These are phyloP conservation scores for Stegostoma tigrinum DNA, from an alignment of 2,113 vertebrate species.

Conservation along the genomic window DNA sequence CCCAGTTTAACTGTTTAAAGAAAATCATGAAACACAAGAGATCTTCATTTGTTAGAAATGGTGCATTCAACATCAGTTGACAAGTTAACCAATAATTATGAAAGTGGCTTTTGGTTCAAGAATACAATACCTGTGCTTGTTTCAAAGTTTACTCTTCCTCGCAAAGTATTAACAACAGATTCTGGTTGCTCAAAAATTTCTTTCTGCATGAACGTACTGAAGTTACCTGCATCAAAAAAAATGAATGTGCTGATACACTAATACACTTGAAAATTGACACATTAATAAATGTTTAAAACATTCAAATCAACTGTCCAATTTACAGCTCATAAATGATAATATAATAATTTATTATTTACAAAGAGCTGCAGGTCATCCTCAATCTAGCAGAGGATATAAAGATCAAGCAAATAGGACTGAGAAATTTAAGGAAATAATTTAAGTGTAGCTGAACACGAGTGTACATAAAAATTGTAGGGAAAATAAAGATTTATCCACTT, in stretches of 20 bases:
- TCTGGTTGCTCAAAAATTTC: conserved; percentile 97
- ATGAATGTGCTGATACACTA: background rate
- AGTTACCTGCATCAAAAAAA: conserved; percentile 67
- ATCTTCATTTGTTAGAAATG: background rate
- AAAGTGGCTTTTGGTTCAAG: background rate
- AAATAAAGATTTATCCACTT: background rate
- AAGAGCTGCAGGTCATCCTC: background rate
- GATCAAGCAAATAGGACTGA: background rate
- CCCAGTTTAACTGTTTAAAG: conserved; percentile 72
- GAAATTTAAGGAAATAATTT: background rate
- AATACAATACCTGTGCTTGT: conserved; percentile 66
- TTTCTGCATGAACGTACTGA: conserved; percentile 94
- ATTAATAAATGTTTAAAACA: background rate
- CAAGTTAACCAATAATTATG: background rate
- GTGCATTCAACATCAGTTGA: background rate
- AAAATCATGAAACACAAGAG: background rate
- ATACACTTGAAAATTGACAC: background rate
- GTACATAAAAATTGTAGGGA: background rate
- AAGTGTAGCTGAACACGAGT: background rate
- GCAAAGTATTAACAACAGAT: conserved; percentile 91
- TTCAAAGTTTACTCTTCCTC: conserved; percentile 89
- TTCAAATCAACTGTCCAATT: background rate
- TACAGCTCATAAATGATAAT: background rate
- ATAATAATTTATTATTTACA: background rate
- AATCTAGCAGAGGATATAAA: background rate